A percentile compares a stretch with the other conserved stretches of the same genome.
Evolutionary conservation across 2,113 vertebrate species (phyloP).

Genomic region (Siniperca chuatsi): DNA sequence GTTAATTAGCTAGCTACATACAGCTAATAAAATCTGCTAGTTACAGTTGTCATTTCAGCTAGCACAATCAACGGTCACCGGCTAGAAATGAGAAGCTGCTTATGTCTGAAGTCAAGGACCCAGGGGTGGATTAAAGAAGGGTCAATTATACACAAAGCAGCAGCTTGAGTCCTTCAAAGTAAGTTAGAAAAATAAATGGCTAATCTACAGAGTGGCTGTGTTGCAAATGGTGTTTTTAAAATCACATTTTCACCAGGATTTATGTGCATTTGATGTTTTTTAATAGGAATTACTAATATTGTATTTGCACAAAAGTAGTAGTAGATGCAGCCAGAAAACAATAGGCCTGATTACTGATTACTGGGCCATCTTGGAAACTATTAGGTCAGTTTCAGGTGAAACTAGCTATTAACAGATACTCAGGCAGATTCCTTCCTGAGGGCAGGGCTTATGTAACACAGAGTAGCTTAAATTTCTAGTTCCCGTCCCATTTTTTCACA

Average conservation of each 20-base stretch:
- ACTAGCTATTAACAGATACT: no score
- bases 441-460: no score
- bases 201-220: background rate
- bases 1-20: background rate
- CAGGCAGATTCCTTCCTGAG: no score
- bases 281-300: background rate
- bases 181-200: background rate
- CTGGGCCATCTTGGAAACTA: no score
- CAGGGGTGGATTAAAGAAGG: background rate
- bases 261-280: background rate
- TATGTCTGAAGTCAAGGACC: background rate
- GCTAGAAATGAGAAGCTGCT: background rate
- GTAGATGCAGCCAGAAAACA: no score
- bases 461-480: no score
- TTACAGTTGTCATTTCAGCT: background rate
- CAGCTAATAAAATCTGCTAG: no score
- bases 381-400: no score
- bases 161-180: background rate
- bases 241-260: background rate
- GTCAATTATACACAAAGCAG: conserved; percentile 4
- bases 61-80: no score
- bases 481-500: no score
- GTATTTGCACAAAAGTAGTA: background rate
- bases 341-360: no score
- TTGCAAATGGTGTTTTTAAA: background rate